Evolutionary conservation across 1,140 invertebrate species (phyloP), one percentile per base, ranked within the genome.

Genomic region (Sarcophaga bullata): DNA sequence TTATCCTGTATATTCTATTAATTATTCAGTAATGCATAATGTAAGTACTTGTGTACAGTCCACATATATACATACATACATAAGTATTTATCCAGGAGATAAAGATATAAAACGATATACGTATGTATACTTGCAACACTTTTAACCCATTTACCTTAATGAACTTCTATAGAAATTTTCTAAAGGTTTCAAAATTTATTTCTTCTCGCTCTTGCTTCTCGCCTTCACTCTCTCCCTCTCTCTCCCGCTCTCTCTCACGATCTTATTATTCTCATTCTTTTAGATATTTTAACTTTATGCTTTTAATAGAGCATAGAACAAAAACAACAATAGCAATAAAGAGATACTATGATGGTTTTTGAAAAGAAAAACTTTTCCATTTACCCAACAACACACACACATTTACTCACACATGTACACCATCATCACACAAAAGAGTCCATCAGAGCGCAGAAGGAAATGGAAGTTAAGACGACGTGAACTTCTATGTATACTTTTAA

Each of bases 131-230:
- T 37, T 58, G 54, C 54, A 68, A 68, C n/a, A 9, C 62, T 68
- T 68, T 68, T 68, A 68, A 68, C 62, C 62, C 62, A 68, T 68
- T 68, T 68, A 68, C 62, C 62, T 68, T 68, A 68, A 68, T 68
- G 62, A 68, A 68, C 62, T 17, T 68, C 62, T n/a, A 68, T 68
- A 68, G 62, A 68, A 68, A 68, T 9, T 37, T 68, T 68, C 17
- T 68, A 68, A 68, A 68, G 62, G n/a, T 68, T 68, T 68, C 19
- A n/a, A 37, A 58, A 58, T 58, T 58, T 58, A 37, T 37, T 37
- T 37, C 25, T 37, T 37, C 25, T 37, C 25, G 4, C 25, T 37
- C 25, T 37, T 2, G 25, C 25, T 37, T 37, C 25, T 37, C 25
- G 25, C 25, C 25, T 4, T 37, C 25, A 37, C 25, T 37, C 25